phyloP scores from a whole-genome alignment of 2,888 invertebrate genomes.

The Pterobdella sp. region DNA sequence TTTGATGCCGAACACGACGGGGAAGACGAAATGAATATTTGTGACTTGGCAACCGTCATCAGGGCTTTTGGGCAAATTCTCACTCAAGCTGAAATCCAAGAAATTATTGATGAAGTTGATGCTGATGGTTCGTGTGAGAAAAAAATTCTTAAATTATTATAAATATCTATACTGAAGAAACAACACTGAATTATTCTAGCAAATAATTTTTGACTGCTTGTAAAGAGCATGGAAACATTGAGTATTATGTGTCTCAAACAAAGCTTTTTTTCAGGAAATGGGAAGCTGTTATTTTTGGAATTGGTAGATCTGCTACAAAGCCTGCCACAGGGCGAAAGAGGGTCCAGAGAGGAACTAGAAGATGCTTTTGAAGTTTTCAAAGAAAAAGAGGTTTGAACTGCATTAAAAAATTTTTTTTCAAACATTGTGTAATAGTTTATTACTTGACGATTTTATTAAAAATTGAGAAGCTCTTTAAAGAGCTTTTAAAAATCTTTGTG shows the following conservation, averaged over 20 bases:
- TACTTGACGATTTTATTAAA: not conserved
- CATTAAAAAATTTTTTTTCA: not conserved
- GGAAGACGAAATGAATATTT: conserved; percentile 25
- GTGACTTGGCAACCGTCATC: conserved; percentile 20
- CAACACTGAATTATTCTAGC: no score
- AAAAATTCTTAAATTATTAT: no score
- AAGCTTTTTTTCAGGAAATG: conserved; percentile 7
- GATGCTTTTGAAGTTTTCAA: conserved; percentile 28
- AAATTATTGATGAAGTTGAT: conserved; percentile 28
- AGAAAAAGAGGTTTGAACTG: conserved; percentile 21
- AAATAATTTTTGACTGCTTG: no score
- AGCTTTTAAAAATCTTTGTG: not conserved
- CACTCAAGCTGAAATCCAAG: conserved; percentile 25
- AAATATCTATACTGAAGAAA: no score
- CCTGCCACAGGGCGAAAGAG: conserved; percentile 21
- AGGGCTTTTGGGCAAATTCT: conserved; percentile 24
- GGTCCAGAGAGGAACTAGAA: conserved; percentile 21
- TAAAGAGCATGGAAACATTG: no score
- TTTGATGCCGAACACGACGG: conserved; percentile 24
- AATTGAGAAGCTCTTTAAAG: not conserved
- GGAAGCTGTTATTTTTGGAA: conserved; percentile 22
- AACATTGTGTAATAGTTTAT: not conserved
- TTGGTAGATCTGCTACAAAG: conserved; percentile 18
- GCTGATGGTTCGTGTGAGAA: conserved; percentile 28
- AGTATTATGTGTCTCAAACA: no score